phyloP scores from a whole-genome alignment of 1,140 invertebrate genomes.

The Papilio xuthus region DNA sequence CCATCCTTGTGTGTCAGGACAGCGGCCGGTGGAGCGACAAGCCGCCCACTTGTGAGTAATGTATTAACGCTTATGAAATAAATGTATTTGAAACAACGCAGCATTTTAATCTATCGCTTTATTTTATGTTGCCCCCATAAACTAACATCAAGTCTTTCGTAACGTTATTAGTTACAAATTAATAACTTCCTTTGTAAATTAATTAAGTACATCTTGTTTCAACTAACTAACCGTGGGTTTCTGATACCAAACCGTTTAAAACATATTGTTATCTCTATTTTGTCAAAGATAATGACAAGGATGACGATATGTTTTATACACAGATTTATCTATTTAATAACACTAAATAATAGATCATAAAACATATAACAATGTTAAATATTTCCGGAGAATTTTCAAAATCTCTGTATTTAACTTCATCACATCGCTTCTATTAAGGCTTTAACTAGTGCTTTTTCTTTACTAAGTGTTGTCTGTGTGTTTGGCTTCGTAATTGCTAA shows the following conservation, averaged over 20 bases:
- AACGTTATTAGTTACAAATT: too few species aligned
- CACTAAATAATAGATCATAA: too few species aligned
- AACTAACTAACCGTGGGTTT: too few species aligned
- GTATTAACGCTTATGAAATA: slow-evolving; percentile 34
- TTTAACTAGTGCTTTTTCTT: neutral
- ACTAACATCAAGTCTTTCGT: neutral
- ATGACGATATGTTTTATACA: too few species aligned
- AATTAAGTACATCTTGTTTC: too few species aligned
- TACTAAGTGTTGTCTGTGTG: neutral
- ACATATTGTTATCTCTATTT: too few species aligned
- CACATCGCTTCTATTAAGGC: neutral
- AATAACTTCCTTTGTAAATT: too few species aligned
- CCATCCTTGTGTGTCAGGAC: slow-evolving; percentile 93
- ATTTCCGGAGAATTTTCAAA: neutral
- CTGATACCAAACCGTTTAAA: too few species aligned
- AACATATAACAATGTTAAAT: too few species aligned
- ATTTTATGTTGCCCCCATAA: slow-evolving; percentile 4
- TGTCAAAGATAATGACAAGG: too few species aligned
- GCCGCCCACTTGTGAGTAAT: slow-evolving; percentile 89
- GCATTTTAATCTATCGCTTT: slow-evolving; percentile 32
- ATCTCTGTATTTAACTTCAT: neutral
- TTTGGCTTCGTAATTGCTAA: neutral
- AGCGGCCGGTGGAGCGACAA: slow-evolving; percentile 93
- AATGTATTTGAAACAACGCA: slow-evolving; percentile 31
- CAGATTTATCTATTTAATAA: too few species aligned